Evolutionary conservation across 2,888 invertebrate genomes (phyloP).

Genomic region (Cheilosia vernalis): DNA sequence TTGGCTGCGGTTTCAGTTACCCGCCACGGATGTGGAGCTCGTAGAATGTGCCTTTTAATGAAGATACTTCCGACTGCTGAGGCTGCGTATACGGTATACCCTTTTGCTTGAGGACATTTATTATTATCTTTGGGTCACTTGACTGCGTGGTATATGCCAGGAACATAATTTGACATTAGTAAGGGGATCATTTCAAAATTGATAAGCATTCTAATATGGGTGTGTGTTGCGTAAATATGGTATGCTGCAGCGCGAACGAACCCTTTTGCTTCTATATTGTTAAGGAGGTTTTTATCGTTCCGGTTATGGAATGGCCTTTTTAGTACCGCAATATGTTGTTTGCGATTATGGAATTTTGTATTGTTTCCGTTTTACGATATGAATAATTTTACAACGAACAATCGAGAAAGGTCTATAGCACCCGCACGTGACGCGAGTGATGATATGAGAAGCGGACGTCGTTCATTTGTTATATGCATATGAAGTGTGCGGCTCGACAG

Average conservation of each 20-base stretch:
- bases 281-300: conserved; percentile 1
- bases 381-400: conserved; percentile 13
- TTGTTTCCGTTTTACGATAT: conserved; percentile 31
- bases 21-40: not conserved
- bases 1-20: conserved; percentile 38
- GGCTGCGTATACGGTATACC: not conserved
- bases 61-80: not conserved
- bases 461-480: not conserved
- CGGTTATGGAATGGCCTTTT: conserved; percentile 30
- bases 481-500: not conserved
- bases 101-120: not conserved
- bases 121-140: not conserved
- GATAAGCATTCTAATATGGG: conserved; percentile 48
- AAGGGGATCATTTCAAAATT: conserved; percentile 49
- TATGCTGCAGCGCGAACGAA: not conserved
- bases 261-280: conserved; percentile 16
- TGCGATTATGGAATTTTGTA: conserved; percentile 33
- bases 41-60: conserved; percentile 28
- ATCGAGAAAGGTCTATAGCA: not conserved
- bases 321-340: conserved; percentile 17
- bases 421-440: not conserved
- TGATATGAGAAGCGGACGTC: not conserved
- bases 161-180: conserved; percentile 46
- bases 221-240: conserved; percentile 6
- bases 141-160: not conserved